phyloP scores from a whole-genome alignment of 2,888 invertebrate genomes.

The Cryptocephalus primarius region DNA sequence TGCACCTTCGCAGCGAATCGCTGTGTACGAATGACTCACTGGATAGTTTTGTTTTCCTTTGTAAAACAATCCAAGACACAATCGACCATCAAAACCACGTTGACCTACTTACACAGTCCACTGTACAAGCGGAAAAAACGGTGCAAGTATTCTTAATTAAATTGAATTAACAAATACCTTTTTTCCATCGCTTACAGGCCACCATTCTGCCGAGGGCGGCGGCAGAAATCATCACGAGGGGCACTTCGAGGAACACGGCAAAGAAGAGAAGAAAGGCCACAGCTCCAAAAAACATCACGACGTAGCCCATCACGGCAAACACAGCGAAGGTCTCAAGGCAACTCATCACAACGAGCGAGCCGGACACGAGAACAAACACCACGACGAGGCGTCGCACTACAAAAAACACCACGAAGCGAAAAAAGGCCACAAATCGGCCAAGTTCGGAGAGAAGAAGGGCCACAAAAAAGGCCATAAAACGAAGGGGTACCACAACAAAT shows the following conservation, averaged over 20 bases:
- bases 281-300: background rate
- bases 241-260: background rate
- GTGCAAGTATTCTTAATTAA: too few relatives aligned
- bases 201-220: background rate
- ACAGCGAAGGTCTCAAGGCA: background rate
- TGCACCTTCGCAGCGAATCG: too few relatives aligned
- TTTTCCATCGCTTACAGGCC: background rate
- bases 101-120: too few relatives aligned
- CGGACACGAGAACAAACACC: slow-evolving; percentile 52
- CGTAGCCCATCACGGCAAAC: background rate
- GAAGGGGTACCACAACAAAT: slow-evolving; percentile 68
- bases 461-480: slow-evolving; percentile 70
- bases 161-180: too few relatives aligned
- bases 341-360: slow-evolving; percentile 47
- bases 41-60: too few relatives aligned
- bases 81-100: too few relatives aligned
- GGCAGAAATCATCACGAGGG: background rate
- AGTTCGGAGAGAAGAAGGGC: slow-evolving; percentile 63
- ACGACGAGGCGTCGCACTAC: slow-evolving; percentile 52
- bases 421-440: slow-evolving; percentile 54
- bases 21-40: too few relatives aligned
- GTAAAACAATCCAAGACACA: too few relatives aligned
- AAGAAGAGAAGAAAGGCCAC: background rate
- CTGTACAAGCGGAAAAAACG: too few relatives aligned
- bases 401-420: slow-evolving; percentile 55